Conservation (phyloP, 1,140 invertebrate genomes). For the Drosophila bifasciata region DNA sequence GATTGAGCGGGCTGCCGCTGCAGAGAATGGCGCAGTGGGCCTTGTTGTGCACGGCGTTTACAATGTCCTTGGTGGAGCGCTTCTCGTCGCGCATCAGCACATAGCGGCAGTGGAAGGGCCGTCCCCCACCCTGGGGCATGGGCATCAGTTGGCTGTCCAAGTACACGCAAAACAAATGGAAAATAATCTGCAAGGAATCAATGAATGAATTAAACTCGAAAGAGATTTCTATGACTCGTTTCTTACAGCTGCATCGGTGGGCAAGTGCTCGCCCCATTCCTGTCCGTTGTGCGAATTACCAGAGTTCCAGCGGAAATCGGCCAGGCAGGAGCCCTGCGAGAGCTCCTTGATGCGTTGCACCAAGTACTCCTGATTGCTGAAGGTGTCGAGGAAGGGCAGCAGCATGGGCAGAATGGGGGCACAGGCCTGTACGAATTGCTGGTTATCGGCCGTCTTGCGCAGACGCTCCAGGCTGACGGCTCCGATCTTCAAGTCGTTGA, state of each 20-base stretch:
- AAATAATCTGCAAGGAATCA: slow-evolving; percentile 87
- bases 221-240: neutral
- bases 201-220: neutral
- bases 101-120: slow-evolving; percentile 88
- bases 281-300: slow-evolving; percentile 90
- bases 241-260: slow-evolving; percentile 91
- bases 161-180: slow-evolving; percentile 92
- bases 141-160: slow-evolving; percentile 92
- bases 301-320: slow-evolving; percentile 92
- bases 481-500: slow-evolving; percentile 89
- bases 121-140: slow-evolving; percentile 90
- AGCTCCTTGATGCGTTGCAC: slow-evolving; percentile 91
- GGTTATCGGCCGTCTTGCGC: slow-evolving; percentile 87
- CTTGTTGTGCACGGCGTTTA: slow-evolving; percentile 75
- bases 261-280: slow-evolving; percentile 91
- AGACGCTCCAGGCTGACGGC: slow-evolving; percentile 88
- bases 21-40: slow-evolving; percentile 80
- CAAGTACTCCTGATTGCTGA: slow-evolving; percentile 92
- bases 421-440: slow-evolving; percentile 86
- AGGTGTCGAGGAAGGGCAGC: slow-evolving; percentile 91
- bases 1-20: slow-evolving; percentile 68
- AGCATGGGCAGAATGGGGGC: slow-evolving; percentile 89
- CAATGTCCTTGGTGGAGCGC: slow-evolving; percentile 84
- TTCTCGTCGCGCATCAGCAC: slow-evolving; percentile 77
- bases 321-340: slow-evolving; percentile 91